Conservation (phyloP, 2,797 vertebrate genomes). For the Loris lydekkerianus region DNA sequence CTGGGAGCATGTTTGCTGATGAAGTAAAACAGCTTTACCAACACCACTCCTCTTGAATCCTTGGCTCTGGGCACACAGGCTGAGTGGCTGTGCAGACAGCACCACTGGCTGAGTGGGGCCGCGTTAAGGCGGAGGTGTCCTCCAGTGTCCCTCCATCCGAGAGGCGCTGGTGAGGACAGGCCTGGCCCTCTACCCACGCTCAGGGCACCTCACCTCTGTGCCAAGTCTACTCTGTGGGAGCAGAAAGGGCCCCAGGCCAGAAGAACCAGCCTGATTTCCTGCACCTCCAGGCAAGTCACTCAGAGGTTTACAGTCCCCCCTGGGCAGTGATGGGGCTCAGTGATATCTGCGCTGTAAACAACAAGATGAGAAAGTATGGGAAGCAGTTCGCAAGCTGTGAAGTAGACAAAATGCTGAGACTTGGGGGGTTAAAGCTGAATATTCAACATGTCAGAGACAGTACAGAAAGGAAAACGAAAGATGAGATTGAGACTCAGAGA, state of each 20-base stretch:
- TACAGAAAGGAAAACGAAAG: background rate
- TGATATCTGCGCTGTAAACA: background rate
- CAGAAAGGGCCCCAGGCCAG: background rate
- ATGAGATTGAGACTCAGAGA: background rate
- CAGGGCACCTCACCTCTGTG: background rate
- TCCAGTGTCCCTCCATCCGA: rapidly evolving
- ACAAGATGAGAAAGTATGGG: background rate
- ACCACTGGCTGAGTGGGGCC: rapidly evolving
- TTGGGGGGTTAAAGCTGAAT: background rate
- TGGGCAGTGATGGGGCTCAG: background rate
- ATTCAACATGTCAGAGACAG: background rate
- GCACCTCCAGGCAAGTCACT: background rate
- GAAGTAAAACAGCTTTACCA: background rate
- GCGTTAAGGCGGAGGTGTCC: rapidly evolving
- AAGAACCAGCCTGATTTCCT: background rate
- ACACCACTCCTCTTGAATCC: too few relatives aligned
- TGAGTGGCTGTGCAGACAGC: background rate
- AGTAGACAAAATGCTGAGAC: background rate
- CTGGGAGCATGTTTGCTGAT: background rate
- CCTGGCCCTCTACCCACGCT: rapidly evolving
- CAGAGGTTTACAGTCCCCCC: background rate
- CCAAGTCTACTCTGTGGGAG: background rate
- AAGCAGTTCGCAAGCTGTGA: background rate
- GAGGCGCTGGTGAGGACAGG: background rate
- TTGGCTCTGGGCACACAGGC: rapidly evolving